Evolutionary conservation across 2,113 vertebrate species (phyloP).

Genomic region (Genyomyrus donnyi): DNA sequence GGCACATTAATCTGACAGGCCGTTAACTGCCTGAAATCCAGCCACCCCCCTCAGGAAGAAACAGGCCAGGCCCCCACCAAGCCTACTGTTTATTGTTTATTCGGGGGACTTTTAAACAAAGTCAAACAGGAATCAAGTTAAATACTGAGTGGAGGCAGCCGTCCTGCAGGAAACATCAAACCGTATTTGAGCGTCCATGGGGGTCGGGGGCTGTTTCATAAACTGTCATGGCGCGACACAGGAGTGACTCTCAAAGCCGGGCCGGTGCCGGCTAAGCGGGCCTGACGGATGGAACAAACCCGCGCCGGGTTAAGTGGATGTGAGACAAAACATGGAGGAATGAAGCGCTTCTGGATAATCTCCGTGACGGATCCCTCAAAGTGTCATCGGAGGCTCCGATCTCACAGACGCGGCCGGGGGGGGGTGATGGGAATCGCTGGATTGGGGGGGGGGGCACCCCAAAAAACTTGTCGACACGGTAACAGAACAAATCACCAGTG

Average conservation of each 20-base stretch:
- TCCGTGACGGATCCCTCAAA: slow-evolving; percentile 80
- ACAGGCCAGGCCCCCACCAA: not conserved
- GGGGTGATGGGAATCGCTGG: too few relatives aligned
- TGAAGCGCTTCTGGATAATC: slow-evolving; percentile 79
- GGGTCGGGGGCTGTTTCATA: not conserved
- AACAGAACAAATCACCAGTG: too few relatives aligned
- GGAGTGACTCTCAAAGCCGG: not conserved
- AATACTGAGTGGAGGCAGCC: not conserved
- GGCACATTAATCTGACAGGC: not conserved
- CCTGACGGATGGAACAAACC: not conserved
- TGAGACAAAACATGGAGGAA: not conserved
- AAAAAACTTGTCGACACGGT: too few relatives aligned
- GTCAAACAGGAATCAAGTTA: not conserved
- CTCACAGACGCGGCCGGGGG: not conserved
- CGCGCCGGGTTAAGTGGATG: not conserved
- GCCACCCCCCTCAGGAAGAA: not conserved
- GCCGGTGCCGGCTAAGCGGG: not conserved
- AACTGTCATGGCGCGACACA: not conserved
- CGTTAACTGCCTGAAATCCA: not conserved
- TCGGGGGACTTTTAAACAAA: not conserved
- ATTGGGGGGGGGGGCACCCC: too few relatives aligned
- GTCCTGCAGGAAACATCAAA: not conserved
- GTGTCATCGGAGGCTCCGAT: slow-evolving; percentile 46
- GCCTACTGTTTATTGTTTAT: not conserved
- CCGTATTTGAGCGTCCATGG: not conserved